Evolutionary conservation across 2,888 invertebrate genomes (phyloP), one percentile per base, ranked within the genome.

Genomic region (Lordiphosa andalusiaca): DNA sequence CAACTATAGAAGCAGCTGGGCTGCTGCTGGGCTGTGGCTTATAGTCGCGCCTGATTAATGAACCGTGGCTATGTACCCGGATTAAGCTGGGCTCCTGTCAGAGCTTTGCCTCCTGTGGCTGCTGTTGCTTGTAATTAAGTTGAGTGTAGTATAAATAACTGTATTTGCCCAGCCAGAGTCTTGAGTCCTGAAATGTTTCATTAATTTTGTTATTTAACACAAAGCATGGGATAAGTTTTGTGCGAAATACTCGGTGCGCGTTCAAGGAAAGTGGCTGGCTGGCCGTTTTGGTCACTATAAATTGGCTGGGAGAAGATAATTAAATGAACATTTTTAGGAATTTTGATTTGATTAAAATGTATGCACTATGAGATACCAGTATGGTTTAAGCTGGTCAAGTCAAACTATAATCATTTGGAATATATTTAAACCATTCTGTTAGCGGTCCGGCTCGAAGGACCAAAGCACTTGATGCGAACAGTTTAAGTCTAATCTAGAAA

Each of bases 131-230:
- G 81, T 83, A 78, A 78, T 78, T 78, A 78, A 78, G 84, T 83
- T 78, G 83, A 78, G 77, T 78, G 83, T 78, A 78, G 77, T 80
- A 78, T 83, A 77, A 77, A 73, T 77, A 77, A 77, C 73, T 71
- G 69, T 73, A 73, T 73, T 73, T 73, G 65, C 73, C 51, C 76
- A 73, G 58, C 52, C 41, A 49, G 67, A 41, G 65, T 64, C 54
- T 46, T 51, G n/a, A 51, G 33, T 52, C 61, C 71, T 62, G 52
- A 73, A 83, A 71, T 76, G 77, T 80, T 78, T 83, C 80, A 78
- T 78, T 83, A 78, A 78, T 78, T 78, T 71, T 75, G 76, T 82
- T 82, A 77, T 75, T 82, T 72, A 68, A 63, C 75, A 77, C 75
- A 77, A 76, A 81, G 77, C 73, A 73, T 55, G 57, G 13, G 58